A percentile compares a stretch with the other conserved stretches of the same genome.
phyloP scores from a whole-genome alignment of 1,140 invertebrate genomes.

The Proales similis region DNA sequence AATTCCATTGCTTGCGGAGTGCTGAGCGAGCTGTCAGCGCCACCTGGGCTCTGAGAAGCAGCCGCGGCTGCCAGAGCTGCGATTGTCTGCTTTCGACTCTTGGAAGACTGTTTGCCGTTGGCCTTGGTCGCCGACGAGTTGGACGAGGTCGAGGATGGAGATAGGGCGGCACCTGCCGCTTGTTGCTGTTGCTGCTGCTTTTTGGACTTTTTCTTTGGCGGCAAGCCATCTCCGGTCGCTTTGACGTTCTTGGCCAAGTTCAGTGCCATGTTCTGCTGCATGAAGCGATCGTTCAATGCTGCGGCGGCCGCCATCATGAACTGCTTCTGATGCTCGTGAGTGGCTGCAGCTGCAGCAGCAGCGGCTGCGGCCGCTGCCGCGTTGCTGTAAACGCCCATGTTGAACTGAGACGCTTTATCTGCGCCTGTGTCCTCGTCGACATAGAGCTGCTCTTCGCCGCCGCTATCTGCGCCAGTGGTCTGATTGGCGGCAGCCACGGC shows the following conservation, averaged over 20 bases:
- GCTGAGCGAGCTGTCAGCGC: background rate
- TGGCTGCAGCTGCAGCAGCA: background rate
- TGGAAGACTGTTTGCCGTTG: background rate
- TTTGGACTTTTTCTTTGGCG: background rate
- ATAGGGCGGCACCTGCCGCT: conserved; percentile 2
- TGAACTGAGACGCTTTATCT: no score
- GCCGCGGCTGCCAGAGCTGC: conserved; percentile 20
- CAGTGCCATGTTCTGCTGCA: background rate
- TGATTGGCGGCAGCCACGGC: no score
- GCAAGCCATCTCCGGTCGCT: no score
- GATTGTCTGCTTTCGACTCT: conserved; percentile 29
- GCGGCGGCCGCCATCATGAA: background rate
- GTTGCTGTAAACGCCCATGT: no score
- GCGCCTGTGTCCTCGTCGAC: background rate
- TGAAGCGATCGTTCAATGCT: background rate
- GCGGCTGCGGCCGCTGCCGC: background rate
- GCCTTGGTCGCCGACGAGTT: background rate
- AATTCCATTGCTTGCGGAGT: background rate
- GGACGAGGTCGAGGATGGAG: conserved; percentile 1
- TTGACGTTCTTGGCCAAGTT: no score
- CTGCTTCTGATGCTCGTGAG: background rate
- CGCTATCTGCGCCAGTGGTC: background rate
- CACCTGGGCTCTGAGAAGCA: background rate
- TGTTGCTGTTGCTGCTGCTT: background rate
- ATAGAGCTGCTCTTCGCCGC: conserved; percentile 2